A percentile compares a stretch with the other conserved stretches of the same genome.
Evolutionary conservation across 2,888 invertebrate species (phyloP).

Genomic region (Slavum lentiscoides): DNA sequence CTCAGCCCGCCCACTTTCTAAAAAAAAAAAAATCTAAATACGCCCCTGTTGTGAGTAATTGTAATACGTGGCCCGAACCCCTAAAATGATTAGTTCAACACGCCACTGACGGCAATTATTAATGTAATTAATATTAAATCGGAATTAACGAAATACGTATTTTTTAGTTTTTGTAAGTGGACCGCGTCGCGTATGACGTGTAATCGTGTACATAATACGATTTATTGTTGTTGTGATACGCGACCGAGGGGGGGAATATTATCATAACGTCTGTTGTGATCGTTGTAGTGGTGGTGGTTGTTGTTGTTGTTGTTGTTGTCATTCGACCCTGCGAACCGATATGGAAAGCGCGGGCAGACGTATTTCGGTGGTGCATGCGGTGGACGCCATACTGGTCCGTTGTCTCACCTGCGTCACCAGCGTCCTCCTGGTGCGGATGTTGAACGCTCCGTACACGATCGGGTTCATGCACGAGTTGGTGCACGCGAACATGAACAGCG

Average conservation of each 20-base stretch:
- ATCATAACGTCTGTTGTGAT: background rate
- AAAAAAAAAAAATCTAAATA: too few relatives aligned
- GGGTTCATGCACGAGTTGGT: slow-evolving; percentile 97
- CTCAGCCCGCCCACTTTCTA: too few relatives aligned
- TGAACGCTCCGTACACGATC: slow-evolving; percentile 89
- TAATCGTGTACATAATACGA: too few relatives aligned
- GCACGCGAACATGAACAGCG: slow-evolving; percentile 90
- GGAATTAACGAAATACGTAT: too few relatives aligned
- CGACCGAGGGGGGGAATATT: background rate
- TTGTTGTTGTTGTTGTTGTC: slow-evolving; percentile 31
- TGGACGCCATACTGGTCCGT: slow-evolving; percentile 54
- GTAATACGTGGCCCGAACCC: too few relatives aligned
- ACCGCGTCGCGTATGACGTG: too few relatives aligned
- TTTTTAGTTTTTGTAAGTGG: too few relatives aligned
- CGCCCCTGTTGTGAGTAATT: too few relatives aligned
- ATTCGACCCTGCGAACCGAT: slow-evolving; percentile 55
- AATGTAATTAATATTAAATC: too few relatives aligned
- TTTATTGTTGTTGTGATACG: background rate
- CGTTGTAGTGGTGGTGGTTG: background rate
- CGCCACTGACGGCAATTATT: too few relatives aligned
- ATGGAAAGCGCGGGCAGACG: slow-evolving; percentile 54
- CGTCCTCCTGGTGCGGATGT: slow-evolving; percentile 65
- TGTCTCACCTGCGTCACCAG: slow-evolving; percentile 58
- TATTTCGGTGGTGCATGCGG: slow-evolving; percentile 56
- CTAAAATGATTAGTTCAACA: too few relatives aligned